Conservation (phyloP, 2,113 vertebrate species). For the Erythrolamprus reginae region DNA sequence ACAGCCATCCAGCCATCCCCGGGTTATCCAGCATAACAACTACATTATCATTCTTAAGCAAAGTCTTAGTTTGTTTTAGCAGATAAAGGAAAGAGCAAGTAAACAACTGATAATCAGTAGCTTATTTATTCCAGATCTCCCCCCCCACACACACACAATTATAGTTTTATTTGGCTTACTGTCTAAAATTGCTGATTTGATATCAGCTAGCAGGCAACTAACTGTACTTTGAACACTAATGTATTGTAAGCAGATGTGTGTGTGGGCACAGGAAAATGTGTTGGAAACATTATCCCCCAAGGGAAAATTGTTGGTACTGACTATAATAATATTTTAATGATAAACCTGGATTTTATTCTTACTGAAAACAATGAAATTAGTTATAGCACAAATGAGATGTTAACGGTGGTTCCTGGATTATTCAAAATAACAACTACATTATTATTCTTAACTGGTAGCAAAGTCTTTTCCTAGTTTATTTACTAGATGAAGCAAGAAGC, state of each 20-base stretch:
- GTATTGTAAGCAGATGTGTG: background rate
- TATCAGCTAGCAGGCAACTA: background rate
- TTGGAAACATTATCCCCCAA: background rate
- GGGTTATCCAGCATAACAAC: background rate
- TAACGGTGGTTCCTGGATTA: background rate
- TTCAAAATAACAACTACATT: background rate
- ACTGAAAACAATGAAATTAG: background rate
- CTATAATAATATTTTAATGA: background rate
- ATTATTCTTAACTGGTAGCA: background rate
- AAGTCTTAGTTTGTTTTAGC: background rate
- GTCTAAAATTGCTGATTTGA: constrained; percentile 22
- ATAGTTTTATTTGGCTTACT: constrained; percentile 46
- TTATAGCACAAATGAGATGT: background rate
- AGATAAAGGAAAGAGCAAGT: constrained; percentile 31
- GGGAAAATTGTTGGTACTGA: background rate
- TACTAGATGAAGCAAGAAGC: constrained; percentile 38
- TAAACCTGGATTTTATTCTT: background rate
- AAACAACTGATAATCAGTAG: constrained; percentile 35
- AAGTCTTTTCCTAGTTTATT: background rate
- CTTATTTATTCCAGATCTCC: constrained; percentile 57
- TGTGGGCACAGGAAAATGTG: background rate
- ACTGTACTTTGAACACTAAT: background rate
- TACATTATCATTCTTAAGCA: background rate
- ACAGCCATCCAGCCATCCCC: background rate
- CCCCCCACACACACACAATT: no score